Evolutionary conservation across 2,797 vertebrate species (phyloP), one percentile per base, ranked within the genome.

Genomic region (Pygocentrus nattereri): DNA sequence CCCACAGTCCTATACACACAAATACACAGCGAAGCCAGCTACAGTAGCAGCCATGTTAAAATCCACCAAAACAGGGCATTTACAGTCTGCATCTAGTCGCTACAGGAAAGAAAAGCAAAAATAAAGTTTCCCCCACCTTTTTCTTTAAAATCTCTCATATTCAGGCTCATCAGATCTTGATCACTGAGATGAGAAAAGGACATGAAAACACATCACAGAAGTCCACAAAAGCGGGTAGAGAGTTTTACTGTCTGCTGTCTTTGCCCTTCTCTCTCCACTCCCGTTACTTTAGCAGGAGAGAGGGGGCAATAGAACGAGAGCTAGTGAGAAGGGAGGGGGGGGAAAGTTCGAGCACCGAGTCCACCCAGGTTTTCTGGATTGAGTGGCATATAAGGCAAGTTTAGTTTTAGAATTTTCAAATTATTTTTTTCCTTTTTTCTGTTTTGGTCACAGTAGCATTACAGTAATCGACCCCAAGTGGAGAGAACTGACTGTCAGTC

Each of bases 381-480:
- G 85, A 72, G 83, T 82, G 93, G 94, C 93, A 95, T 93, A 93
- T 93, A 92, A 91, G 85, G 91, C 91, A 92, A 90, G 94, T 95
- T 93, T 88, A 85, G 38, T 25, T 10, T 25, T 30, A 21, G 19
- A 31, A 49, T 12, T 19, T 58, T 79, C 65, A 58, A 2, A 19
- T 38, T 15, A 18, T 50, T 49, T n/a, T 19, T 52, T n/a, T 16
- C 34, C 34, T 23, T 44, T 75, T 76, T 67, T 62, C 25, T 18
- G 88, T 92, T 93, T 95, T 4, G 19, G 13, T 77, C 21, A 96
- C 94, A 95, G 94, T 94, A 93, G 94, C 88, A 90, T 95, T 95
- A 93, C 94, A 96, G 94, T 94, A 95, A 95, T 94, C 94, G 93
- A 93, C 94, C 94, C 90, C 92, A 89, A 95, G 93, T 89, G 92